Percentiles rank a stretch among this genome's conserved stretches.
Conservation (phyloP, 2,888 invertebrate genomes). For the Stenchaetothrips biformis region DNA sequence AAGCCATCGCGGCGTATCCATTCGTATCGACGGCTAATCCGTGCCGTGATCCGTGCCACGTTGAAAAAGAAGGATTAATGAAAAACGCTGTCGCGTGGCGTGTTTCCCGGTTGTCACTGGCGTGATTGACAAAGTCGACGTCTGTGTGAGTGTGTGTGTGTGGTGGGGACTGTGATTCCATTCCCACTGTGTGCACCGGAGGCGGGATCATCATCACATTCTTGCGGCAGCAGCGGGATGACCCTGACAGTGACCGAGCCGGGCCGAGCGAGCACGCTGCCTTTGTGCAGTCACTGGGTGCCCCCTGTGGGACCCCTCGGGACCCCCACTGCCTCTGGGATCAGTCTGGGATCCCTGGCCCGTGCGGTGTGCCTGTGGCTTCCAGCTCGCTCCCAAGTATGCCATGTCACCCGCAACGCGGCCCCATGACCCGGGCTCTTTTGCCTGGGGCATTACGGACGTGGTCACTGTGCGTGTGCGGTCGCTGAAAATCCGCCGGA, state of each 20-base stretch:
- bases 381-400: no score
- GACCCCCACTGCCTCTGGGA: not conserved
- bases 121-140: not conserved
- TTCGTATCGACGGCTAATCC: not conserved
- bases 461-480: no score
- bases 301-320: not conserved
- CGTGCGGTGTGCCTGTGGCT: no score
- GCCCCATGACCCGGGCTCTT: no score
- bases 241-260: constrained; percentile 1
- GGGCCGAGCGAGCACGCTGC: not conserved
- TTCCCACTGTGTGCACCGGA: not conserved
- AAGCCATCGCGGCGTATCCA: not conserved
- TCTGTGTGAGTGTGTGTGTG: not conserved
- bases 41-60: not conserved
- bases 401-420: no score
- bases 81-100: not conserved
- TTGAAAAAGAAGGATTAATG: not conserved
- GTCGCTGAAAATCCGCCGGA: no score
- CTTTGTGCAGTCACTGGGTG: not conserved
- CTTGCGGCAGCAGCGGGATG: not conserved
- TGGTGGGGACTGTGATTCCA: not conserved
- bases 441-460: no score
- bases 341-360: not conserved
- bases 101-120: not conserved
- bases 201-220: not conserved